Base-by-base conservation (phyloP, 1,140 invertebrate species). In the Pseudobourletiella spinata region DNA sequence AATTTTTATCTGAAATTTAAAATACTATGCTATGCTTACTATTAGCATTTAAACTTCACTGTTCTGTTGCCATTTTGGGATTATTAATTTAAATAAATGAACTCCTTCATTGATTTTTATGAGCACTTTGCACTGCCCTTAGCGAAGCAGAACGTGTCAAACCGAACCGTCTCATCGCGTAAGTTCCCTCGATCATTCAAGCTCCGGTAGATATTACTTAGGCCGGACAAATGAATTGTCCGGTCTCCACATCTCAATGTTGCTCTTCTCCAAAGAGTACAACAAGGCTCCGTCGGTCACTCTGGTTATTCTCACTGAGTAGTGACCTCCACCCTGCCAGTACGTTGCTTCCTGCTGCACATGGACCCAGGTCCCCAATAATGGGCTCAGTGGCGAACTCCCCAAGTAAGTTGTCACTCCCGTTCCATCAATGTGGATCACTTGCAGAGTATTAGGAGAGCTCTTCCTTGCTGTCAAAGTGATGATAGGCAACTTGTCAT, bases 161-260 rank as follows among this genome's bases (percentile, higher is more conserved):
- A 68, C 2, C 35, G 16, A 15, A 68, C 66, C 32, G 29, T 6
- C 50, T 68, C 66, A 59, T 68, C 66, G 28, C 66, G 58, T 29
- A 68, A 29, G 1, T 32, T 6, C 3, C 42, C 25, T 18, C 25
- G 39, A 14, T 65, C 57, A 20, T 55, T 32, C 26, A 68, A 24
- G 29, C 66, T 65, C 50, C 66, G 62, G 51, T 68, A 68, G 50
- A 68, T 65, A 24, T 63, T 59, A 65, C 26, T 67, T 67, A 2
- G 66, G 66, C 26, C 66, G 1, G 3, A 64, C 6, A 39, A 52
- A 65, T 1, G 30, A 42, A 6, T 22, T 50, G 15, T 59, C 63
- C 0, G 11, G n/a, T 54, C 66, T 29, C 61, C 66, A 64, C 58
- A 67, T 6, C 20, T 67, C 58, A 24, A 67, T 50, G 29, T 61